These are phyloP conservation scores for Brevimyrus niger DNA, from an alignment of 2,113 vertebrate genomes.

Conservation along the genomic window DNA sequence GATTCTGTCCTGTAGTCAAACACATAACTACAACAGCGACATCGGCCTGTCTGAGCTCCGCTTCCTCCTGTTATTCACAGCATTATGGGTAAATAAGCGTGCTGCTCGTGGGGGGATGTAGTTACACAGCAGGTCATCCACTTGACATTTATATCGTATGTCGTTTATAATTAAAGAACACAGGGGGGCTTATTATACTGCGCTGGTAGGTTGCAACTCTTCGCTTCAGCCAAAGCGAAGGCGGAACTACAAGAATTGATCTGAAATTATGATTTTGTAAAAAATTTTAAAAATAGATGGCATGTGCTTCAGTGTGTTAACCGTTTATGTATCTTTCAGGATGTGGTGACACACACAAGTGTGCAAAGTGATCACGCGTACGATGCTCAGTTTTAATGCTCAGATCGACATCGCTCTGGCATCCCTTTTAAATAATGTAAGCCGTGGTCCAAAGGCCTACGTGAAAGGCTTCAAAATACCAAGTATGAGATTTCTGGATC, in stretches of 20 bases:
- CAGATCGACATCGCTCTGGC: neutral
- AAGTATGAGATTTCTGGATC: neutral
- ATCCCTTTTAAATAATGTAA: neutral
- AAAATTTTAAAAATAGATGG: neutral
- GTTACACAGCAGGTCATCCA: neutral
- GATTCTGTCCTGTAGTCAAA: neutral
- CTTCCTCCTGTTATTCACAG: neutral
- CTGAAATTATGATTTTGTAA: neutral
- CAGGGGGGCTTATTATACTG: neutral
- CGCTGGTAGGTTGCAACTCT: neutral
- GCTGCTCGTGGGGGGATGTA: neutral
- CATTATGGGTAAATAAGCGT: neutral
- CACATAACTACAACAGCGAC: neutral
- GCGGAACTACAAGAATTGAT: neutral
- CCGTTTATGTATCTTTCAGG: neutral
- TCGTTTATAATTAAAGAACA: neutral
- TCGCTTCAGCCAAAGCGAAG: neutral
- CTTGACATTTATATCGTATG: neutral
- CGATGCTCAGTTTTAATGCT: neutral
- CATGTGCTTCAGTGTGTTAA: neutral
- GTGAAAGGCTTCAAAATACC: neutral
- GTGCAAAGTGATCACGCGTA: neutral
- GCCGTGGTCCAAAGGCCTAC: neutral
- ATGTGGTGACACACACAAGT: neutral
- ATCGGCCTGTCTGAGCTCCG: neutral